A percentile compares a stretch with the other conserved stretches of the same genome.
phyloP scores from a whole-genome alignment of 1,140 invertebrate genomes.

The Micrasema longulum region DNA sequence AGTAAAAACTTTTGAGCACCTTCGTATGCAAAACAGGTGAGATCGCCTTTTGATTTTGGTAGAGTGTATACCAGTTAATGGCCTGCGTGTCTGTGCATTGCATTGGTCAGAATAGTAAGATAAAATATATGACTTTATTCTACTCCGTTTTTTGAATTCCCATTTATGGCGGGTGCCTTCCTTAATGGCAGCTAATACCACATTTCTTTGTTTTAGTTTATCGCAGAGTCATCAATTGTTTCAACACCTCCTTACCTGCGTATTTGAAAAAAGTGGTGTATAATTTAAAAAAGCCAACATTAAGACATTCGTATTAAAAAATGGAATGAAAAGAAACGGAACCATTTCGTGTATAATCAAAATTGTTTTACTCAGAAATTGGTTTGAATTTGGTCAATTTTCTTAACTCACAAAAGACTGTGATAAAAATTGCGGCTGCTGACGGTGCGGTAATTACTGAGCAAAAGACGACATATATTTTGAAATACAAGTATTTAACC shows the following conservation, averaged over 20 bases:
- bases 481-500: too few species aligned
- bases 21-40: constrained; percentile 16
- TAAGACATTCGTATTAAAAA: too few species aligned
- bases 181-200: constrained; percentile 23
- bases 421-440: too few species aligned
- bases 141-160: background rate
- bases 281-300: too few species aligned
- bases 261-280: constrained; percentile 14
- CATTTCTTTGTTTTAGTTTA: constrained; percentile 13
- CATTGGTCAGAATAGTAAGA: background rate
- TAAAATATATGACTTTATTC: constrained; percentile 12
- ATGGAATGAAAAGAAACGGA: too few species aligned
- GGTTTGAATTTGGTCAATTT: too few species aligned
- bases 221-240: constrained; percentile 23
- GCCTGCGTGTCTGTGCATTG: constrained; percentile 8
- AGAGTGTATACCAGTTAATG: constrained; percentile 5
- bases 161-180: constrained; percentile 5
- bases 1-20: background rate
- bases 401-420: too few species aligned
- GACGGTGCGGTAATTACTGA: too few species aligned
- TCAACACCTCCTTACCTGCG: constrained; percentile 24
- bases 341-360: too few species aligned
- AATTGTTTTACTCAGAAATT: too few species aligned
- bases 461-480: too few species aligned
- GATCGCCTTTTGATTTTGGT: constrained; percentile 8